phyloP scores from a whole-genome alignment of 1,140 invertebrate genomes.

The Lasioglossum baleicum region DNA sequence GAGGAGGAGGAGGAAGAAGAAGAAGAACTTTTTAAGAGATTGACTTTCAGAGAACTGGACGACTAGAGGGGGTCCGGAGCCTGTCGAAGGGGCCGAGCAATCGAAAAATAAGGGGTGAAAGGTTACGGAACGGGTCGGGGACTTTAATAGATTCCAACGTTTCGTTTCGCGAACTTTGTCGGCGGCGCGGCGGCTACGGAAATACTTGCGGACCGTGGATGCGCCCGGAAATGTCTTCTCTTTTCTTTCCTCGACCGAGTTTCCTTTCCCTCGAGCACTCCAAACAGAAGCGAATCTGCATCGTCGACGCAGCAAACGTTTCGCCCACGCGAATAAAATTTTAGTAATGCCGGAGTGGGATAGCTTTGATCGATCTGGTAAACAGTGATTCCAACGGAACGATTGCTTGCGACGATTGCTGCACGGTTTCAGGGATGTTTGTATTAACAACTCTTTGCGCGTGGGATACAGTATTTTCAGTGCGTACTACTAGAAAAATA shows the following conservation, averaged over 20 bases:
- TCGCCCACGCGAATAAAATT: no score
- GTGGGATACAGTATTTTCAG: no score
- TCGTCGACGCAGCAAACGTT: background rate
- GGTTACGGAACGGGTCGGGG: constrained; percentile 28
- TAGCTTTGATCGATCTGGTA: background rate
- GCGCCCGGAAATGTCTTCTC: background rate
- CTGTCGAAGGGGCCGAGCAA: constrained; percentile 37
- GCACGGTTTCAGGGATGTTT: no score
- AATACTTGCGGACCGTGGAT: constrained; percentile 36
- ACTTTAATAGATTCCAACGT: constrained; percentile 73
- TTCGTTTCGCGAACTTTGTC: constrained; percentile 57
- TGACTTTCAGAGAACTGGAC: constrained; percentile 64
- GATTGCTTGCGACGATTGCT: no score
- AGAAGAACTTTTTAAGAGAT: constrained; percentile 74
- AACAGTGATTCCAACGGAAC: background rate
- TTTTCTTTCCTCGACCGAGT: background rate
- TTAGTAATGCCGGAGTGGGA: background rate
- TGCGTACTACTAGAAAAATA: no score
- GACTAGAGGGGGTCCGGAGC: background rate
- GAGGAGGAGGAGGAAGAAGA: constrained; percentile 59
- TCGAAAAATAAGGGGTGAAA: constrained; percentile 64
- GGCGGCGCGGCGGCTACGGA: constrained; percentile 30
- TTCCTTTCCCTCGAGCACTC: background rate
- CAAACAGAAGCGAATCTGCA: background rate
- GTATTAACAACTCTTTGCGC: no score